These are phyloP conservation scores for Agrypnus murinus DNA, from an alignment of 2,888 invertebrate genomes.

Conservation along the genomic window DNA sequence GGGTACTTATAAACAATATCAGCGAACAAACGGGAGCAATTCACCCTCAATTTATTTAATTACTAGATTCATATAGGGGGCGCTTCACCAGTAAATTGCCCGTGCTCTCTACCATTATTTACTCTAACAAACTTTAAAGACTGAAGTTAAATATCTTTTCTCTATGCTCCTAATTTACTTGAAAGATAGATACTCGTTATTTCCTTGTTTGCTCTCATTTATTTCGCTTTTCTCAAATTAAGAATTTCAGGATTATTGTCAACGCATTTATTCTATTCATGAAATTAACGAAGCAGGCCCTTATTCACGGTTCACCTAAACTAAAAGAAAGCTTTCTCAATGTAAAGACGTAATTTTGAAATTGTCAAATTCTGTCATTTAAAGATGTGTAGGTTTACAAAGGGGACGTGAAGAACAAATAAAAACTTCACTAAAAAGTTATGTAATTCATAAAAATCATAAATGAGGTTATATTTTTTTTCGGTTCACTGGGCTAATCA, in stretches of 20 bases:
- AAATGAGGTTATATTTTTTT: constrained; percentile 41
- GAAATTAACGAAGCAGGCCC: background rate
- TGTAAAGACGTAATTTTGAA: background rate
- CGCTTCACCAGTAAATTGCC: constrained; percentile 55
- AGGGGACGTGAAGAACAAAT: background rate
- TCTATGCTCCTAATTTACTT: constrained; percentile 49
- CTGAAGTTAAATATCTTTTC: constrained; percentile 60
- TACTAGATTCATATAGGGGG: constrained; percentile 52
- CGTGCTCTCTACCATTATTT: constrained; percentile 57
- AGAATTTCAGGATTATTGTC: constrained; percentile 39
- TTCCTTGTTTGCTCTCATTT: constrained; percentile 46
- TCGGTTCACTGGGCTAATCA: constrained; percentile 44
- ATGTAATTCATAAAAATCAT: constrained; percentile 41
- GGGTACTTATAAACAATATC: constrained; percentile 49
- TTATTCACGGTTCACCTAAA: constrained; percentile 27
- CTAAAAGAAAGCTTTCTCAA: constrained; percentile 10
- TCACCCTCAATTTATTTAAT: constrained; percentile 53
- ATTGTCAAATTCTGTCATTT: constrained; percentile 11
- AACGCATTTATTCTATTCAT: constrained; percentile 32
- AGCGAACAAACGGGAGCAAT: constrained; percentile 49
- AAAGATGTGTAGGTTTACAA: constrained; percentile 8
- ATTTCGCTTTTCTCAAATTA: constrained; percentile 42
- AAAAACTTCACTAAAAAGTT: constrained; percentile 35
- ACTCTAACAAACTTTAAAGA: constrained; percentile 59
- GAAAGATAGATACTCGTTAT: constrained; percentile 50